Conservation (phyloP, 2,888 invertebrate genomes). For the Sialis lutaria region DNA sequence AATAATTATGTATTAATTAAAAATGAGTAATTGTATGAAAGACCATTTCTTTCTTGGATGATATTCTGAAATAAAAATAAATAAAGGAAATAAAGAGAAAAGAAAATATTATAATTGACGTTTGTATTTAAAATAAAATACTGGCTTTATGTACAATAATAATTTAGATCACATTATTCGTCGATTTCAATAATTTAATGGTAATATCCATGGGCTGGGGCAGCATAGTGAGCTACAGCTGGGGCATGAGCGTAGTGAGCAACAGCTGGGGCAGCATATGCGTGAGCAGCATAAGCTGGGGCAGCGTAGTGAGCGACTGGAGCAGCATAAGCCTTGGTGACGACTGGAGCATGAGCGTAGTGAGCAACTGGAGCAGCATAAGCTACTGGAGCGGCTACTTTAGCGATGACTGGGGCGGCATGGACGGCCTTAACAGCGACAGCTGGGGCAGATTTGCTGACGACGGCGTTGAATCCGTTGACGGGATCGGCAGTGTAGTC, state of each 20-base stretch:
- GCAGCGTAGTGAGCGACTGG: neutral
- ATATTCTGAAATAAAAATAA: no score
- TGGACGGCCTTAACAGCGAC: neutral
- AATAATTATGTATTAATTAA: no score
- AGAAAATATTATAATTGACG: no score
- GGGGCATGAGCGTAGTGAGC: slow-evolving; percentile 13
- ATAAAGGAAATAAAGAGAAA: no score
- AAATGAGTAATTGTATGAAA: no score
- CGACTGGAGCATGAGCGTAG: slow-evolving; percentile 1
- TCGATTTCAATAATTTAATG: neutral
- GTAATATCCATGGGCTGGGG: slow-evolving; percentile 12
- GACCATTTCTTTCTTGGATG: no score
- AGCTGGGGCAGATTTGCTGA: slow-evolving; percentile 1
- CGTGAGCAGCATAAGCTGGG: neutral
- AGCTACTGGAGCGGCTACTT: slow-evolving; percentile 2
- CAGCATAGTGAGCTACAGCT: slow-evolving; percentile 9
- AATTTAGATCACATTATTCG: no score
- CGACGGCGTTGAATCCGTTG: slow-evolving; percentile 5
- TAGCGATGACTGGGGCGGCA: neutral
- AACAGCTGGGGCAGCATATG: slow-evolving; percentile 10
- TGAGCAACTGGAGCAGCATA: neutral
- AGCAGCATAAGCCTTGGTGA: slow-evolving; percentile 5
- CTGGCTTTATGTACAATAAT: no score
- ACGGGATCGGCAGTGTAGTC: slow-evolving; percentile 4
- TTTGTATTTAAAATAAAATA: no score